A percentile compares a stretch with the other conserved stretches of the same genome.
Conservation (phyloP, 2,797 vertebrate genomes). For the Poecilia velifera region DNA sequence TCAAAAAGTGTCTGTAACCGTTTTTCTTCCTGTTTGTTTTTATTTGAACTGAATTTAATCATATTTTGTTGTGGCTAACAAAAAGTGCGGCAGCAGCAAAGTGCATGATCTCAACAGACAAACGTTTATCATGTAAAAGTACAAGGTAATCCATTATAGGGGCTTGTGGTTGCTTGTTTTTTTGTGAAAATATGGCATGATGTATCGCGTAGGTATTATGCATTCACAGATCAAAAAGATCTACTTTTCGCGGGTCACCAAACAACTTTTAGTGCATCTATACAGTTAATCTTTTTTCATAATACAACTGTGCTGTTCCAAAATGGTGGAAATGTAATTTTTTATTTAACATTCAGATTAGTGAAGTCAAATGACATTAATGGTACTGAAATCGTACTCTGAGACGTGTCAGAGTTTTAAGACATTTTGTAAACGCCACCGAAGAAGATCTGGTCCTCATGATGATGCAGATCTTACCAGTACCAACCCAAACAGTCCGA, state of each 20-base stretch:
- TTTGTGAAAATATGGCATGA: neutral
- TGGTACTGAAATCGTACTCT: neutral
- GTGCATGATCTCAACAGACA: neutral
- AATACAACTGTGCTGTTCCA: neutral
- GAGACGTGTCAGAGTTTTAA: neutral
- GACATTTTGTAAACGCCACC: neutral
- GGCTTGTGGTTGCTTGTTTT: neutral
- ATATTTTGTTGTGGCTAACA: neutral
- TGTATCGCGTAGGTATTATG: neutral
- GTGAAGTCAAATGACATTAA: neutral
- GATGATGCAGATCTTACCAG: constrained; percentile 22
- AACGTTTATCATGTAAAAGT: neutral
- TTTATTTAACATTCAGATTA: neutral
- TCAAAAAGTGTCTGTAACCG: too few relatives aligned
- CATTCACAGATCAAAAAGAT: neutral
- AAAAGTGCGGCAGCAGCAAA: neutral
- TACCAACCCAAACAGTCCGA: constrained; percentile 38
- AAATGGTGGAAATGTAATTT: neutral
- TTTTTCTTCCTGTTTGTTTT: too few relatives aligned
- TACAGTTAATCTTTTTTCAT: neutral
- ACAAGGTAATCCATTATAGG: neutral
- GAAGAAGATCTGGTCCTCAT: neutral
- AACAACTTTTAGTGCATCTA: neutral
- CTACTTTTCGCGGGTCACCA: neutral
- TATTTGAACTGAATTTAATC: too few relatives aligned